Conservation (phyloP, 2,888 invertebrate genomes). For the Zootermopsis nevadensis region DNA sequence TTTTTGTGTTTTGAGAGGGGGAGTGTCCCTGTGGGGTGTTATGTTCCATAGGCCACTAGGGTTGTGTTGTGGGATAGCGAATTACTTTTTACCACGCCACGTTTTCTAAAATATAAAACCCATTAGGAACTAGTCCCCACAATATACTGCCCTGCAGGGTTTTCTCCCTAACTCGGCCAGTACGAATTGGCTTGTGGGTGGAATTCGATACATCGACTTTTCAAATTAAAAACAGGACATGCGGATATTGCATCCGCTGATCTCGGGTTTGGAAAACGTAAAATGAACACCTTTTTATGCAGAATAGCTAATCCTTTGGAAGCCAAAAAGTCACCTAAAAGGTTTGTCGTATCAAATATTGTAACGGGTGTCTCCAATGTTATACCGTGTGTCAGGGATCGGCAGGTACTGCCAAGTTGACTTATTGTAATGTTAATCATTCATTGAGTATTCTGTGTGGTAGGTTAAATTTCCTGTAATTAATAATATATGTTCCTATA, state of each 20-base stretch:
- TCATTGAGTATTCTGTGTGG: too few species aligned
- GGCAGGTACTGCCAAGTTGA: too few species aligned
- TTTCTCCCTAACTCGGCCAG: neutral
- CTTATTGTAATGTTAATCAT: too few species aligned
- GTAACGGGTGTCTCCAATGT: too few species aligned
- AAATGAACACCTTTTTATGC: neutral
- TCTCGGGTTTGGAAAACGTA: neutral
- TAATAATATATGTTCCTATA: too few species aligned
- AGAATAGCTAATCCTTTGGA: neutral
- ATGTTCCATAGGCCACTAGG: neutral
- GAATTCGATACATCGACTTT: constrained; percentile 3
- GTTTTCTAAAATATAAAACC: neutral
- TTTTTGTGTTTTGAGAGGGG: neutral
- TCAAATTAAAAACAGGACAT: neutral
- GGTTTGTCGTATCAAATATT: neutral
- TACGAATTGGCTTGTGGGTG: neutral
- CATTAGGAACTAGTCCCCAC: neutral
- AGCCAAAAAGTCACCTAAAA: neutral
- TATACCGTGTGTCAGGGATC: too few species aligned
- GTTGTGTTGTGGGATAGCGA: neutral
- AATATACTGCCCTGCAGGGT: neutral
- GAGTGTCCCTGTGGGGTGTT: neutral
- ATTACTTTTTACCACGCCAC: constrained; percentile 15
- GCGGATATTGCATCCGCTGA: neutral
- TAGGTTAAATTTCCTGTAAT: too few species aligned